Base-by-base conservation (phyloP, 2,888 invertebrate genomes). In the Cybosia mesomella region DNA sequence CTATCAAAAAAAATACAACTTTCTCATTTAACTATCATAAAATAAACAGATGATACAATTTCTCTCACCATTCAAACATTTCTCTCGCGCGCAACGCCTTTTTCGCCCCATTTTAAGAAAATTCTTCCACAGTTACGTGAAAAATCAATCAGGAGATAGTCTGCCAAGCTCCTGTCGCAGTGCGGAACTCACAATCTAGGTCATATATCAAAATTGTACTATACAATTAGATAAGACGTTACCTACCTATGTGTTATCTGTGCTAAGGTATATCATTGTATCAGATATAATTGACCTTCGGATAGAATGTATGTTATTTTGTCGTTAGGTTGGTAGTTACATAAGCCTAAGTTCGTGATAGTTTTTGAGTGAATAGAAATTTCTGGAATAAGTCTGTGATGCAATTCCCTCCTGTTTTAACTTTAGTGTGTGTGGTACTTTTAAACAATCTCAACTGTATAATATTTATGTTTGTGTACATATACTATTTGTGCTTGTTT, bases 141-240 rank as follows among this genome's bases (percentile, higher is more conserved):
- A 60, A 54, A 60, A 60, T 43, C 59, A 60, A 70, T 67, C 57
- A n/a, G 22, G 24, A 54, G 39, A 63, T 22, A 15, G 57, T 4
- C 49, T 49, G 64, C 66, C 66, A 66, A 60, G 18, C 28, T 43
- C 28, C 57, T 70, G 70, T 57, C 70, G 70, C 70, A 71, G 0
- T 71, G 70, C 70, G 70, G 67, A 61, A 65, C 36, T 54, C 13
- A 53, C 36, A 36, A 62, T 61, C 66, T 66, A 69, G 69, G 65
- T 58, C 62, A 58, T 69, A 65, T 65, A 49, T 54, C 36, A 59
- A 55, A 49, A 58, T 58, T 58, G 36, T 54, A 64, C 13, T 54
- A 39, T 15, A 21, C 2, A 55, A 60, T 55, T 39, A 57, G 24
- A 64, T 64, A 55, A 39, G 1, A 32, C 7, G 22, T 4, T 13